Evolutionary conservation across 2,113 vertebrate species (phyloP), one percentile per base, ranked within the genome.

Genomic region (Rana temporaria): DNA sequence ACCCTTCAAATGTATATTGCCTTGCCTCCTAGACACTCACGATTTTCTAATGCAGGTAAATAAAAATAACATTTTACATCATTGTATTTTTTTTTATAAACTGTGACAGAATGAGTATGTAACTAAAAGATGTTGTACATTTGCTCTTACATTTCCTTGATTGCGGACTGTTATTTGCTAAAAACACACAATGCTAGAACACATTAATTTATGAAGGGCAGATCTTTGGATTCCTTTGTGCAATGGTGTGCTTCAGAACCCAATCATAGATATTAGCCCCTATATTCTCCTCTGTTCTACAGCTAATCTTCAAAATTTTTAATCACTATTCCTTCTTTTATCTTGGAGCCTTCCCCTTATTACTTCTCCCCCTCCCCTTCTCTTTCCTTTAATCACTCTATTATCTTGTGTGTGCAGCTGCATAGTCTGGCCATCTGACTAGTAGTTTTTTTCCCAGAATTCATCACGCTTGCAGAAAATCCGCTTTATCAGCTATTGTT

Each of bases 321-420:
- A 62, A 69, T 80, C 78, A 62, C 34, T 70, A 24, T 32, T 60
- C 2, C 66, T 48, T 68, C 67, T 8, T 48, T 80, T 80, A 80
- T 80, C 78, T 80, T 14, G 12, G 12, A 22, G 15, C 34, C 3
- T 80, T 70, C 66, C 19, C 34, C 67, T 60, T 34, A 15, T 11
- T 69, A 56, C 55, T 71, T 70, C 78, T 69, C 78, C 30, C 34
- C 65, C 64, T 79, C 19, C 18, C 12, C 68, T 69, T 68, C 22
- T 56, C 68, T 79, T 79, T 66, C 64, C 22, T 71, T 79, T 79
- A 79, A 68, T 79, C 77, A 68, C 67, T 55, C n/a, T 67, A 78
- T 79, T 79, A 79, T 79, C 77, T 79, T 79, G 30, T 57, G 65
- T 56, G 53, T 79, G 53, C 77, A 79, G 77, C 65, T 38, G 62